Conservation (phyloP, 1,140 invertebrate genomes). For the Cataglyphis hispanica region DNA sequence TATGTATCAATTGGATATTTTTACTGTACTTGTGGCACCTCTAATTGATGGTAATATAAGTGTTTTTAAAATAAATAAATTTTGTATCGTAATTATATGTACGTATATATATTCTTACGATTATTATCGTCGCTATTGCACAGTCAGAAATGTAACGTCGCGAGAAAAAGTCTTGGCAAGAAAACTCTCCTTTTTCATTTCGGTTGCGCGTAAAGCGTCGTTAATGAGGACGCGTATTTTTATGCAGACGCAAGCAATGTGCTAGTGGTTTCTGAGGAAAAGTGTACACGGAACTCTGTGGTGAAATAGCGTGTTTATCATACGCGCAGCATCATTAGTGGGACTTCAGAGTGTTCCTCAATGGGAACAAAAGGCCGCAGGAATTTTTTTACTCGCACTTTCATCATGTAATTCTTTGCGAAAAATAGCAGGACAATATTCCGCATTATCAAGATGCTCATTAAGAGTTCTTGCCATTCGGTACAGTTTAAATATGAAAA, state of each 20-base stretch:
- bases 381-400: conserved; percentile 54
- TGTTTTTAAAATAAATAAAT: neutral
- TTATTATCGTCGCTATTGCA: neutral
- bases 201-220: conserved; percentile 40
- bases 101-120: neutral
- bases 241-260: conserved; percentile 38
- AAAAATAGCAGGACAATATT: conserved; percentile 52
- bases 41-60: neutral
- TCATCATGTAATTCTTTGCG: conserved; percentile 45
- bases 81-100: neutral
- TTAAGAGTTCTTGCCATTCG: conserved; percentile 31
- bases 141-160: conserved; percentile 2
- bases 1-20: neutral
- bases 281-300: conserved; percentile 20
- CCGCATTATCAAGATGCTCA: conserved; percentile 47
- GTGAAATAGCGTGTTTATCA: conserved; percentile 52
- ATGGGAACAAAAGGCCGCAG: conserved; percentile 39
- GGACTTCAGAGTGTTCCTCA: conserved; percentile 48
- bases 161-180: conserved; percentile 29
- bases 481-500: neutral
- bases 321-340: conserved; percentile 61
- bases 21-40: neutral
- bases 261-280: conserved; percentile 48
- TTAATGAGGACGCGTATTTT: conserved; percentile 58
- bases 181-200: conserved; percentile 46